Conservation (phyloP, 2,888 invertebrate species). For the Lepidocyrtinus sp. region DNA sequence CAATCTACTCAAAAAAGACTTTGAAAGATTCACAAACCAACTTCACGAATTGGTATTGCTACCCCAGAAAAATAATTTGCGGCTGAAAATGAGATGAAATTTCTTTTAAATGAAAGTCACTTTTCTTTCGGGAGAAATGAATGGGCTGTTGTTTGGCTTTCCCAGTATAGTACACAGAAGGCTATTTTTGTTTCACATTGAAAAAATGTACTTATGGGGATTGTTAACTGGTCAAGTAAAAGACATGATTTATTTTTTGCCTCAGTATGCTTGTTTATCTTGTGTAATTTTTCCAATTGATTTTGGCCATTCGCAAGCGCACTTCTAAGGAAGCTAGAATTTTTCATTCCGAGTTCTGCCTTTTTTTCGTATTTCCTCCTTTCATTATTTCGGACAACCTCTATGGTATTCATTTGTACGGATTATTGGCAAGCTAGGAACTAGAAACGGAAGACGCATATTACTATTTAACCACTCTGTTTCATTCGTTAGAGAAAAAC, state of each 20-base stretch:
- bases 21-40: background rate
- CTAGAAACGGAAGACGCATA: slow-evolving; percentile 36
- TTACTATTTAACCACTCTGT: slow-evolving; percentile 50
- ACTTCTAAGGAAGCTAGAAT: background rate
- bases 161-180: background rate
- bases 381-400: slow-evolving; percentile 55
- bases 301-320: no score
- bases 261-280: background rate
- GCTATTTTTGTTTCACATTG: background rate
- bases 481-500: slow-evolving; percentile 32
- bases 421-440: slow-evolving; percentile 27
- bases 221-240: no score
- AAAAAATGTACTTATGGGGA: background rate
- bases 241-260: slow-evolving; percentile 5
- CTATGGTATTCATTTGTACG: slow-evolving; percentile 44
- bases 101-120: slow-evolving; percentile 46
- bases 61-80: background rate
- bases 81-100: slow-evolving; percentile 23
- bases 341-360: slow-evolving; percentile 4
- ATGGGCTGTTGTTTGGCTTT: background rate
- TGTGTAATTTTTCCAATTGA: slow-evolving; percentile 7
- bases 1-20: no score
- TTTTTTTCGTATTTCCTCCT: slow-evolving; percentile 27
- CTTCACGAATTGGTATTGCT: background rate
- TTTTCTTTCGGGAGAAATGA: slow-evolving; percentile 26